These are phyloP conservation scores for Epizoanthus fatuus DNA, from an alignment of 92 coral and sea anemone species.

Conservation along the genomic window DNA sequence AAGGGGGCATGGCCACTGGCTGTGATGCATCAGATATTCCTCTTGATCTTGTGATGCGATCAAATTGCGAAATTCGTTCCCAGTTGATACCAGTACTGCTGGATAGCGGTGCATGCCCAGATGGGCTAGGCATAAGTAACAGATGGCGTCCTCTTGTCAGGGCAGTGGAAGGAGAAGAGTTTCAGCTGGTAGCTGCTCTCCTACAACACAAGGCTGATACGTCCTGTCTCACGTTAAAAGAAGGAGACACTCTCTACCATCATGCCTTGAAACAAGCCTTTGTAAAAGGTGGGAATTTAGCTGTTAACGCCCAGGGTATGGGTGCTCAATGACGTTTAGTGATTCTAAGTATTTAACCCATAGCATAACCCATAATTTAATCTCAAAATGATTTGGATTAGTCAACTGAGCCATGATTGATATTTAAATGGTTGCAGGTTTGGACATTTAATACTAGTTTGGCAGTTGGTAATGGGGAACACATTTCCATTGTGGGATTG, in stretches of 20 bases:
- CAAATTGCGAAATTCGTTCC: conserved; percentile 49
- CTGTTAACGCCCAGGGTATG: not conserved
- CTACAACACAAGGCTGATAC: conserved; percentile 67
- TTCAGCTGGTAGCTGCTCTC: conserved; percentile 42
- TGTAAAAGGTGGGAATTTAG: conserved; percentile 46
- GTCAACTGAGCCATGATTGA: too few species aligned
- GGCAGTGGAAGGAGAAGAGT: conserved; percentile 59
- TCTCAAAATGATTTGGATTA: too few species aligned
- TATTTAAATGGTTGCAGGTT: too few species aligned
- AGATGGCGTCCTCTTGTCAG: conserved; percentile 41
- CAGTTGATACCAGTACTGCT: conserved; percentile 59
- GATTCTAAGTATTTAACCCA: too few species aligned
- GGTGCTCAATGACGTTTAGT: too few species aligned
- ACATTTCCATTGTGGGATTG: too few species aligned
- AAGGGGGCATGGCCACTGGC: conserved; percentile 82
- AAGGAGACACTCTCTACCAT: conserved; percentile 61
- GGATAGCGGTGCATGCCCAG: conserved; percentile 62
- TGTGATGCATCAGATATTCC: conserved; percentile 58
- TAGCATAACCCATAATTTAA: too few species aligned
- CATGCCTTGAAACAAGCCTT: conserved; percentile 60
- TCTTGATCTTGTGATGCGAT: not conserved
- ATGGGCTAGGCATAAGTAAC: conserved; percentile 48
- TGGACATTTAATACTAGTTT: too few species aligned
- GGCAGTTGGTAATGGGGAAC: too few species aligned
- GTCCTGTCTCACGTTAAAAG: conserved; percentile 38